A percentile compares a stretch with the other conserved stretches of the same genome.
These are phyloP conservation scores for Eulemur rufifrons DNA, from an alignment of 2,113 vertebrate species.

Conservation along the genomic window DNA sequence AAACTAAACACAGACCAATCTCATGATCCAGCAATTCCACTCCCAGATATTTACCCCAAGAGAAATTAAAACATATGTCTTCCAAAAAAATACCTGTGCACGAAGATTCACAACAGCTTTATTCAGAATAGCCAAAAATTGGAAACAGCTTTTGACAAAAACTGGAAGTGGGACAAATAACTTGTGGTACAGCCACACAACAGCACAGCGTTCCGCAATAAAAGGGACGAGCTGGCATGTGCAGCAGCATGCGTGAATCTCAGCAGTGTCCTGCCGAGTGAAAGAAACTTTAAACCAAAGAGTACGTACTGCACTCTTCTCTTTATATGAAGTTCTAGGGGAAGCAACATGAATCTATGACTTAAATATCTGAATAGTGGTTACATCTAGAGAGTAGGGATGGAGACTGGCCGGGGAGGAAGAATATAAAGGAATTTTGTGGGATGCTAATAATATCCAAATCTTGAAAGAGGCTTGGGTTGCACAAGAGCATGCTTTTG, in stretches of 20 bases:
- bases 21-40: background rate
- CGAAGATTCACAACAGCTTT: background rate
- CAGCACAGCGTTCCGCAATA: background rate
- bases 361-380: background rate
- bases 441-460: background rate
- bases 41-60: background rate
- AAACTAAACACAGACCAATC: background rate
- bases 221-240: background rate
- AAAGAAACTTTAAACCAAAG: background rate
- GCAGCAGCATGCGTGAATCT: background rate
- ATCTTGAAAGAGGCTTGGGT: background rate
- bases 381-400: background rate
- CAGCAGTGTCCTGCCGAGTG: background rate
- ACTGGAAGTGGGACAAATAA: background rate
- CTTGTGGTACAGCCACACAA: background rate
- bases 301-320: background rate
- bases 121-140: background rate
- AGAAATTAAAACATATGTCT: background rate
- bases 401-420: background rate
- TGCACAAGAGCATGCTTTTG: background rate
- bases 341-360: background rate
- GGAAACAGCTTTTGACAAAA: background rate
- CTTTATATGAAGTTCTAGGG: background rate
- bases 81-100: background rate
- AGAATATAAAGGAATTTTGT: background rate